phyloP scores from a whole-genome alignment of 2,888 invertebrate genomes.

The Caradrina kadenii region DNA sequence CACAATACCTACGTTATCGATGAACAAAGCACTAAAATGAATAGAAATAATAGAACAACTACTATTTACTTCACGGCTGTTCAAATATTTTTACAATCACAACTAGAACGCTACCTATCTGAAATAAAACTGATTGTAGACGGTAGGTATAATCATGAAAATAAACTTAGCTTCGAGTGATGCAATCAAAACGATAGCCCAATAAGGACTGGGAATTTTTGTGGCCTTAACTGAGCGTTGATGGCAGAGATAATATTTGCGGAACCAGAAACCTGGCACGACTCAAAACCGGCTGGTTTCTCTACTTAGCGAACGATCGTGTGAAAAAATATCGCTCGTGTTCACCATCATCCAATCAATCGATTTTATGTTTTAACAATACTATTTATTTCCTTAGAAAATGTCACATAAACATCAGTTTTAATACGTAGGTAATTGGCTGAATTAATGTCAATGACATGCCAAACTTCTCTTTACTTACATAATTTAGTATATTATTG shows the following conservation, averaged over 20 bases:
- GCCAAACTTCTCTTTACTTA: constrained; percentile 5
- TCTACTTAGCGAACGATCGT: constrained; percentile 11
- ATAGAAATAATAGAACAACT: constrained; percentile 45
- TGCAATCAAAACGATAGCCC: constrained; percentile 38
- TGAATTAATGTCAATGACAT: neutral
- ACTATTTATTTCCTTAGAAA: neutral
- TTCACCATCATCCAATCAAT: neutral
- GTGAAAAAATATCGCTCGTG: constrained; percentile 3
- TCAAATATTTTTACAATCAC: constrained; percentile 72
- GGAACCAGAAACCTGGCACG: constrained; percentile 37
- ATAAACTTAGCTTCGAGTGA: constrained; percentile 28
- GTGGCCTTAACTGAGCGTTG: constrained; percentile 24
- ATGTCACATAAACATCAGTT: too few relatives aligned
- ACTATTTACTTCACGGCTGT: constrained; percentile 63
- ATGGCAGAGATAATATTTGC: constrained; percentile 50
- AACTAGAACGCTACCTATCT: constrained; percentile 55
- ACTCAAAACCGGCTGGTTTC: constrained; percentile 16
- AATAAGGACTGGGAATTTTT: constrained; percentile 35
- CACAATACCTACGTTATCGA: constrained; percentile 53
- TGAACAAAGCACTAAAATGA: constrained; percentile 53
- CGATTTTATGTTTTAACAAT: too few relatives aligned
- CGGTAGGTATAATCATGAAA: constrained; percentile 47
- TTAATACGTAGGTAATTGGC: neutral
- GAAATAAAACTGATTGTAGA: constrained; percentile 68
- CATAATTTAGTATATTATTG: constrained; percentile 23